Base-by-base conservation (phyloP, 2,113 vertebrate species). In the Nannospalax galili region DNA sequence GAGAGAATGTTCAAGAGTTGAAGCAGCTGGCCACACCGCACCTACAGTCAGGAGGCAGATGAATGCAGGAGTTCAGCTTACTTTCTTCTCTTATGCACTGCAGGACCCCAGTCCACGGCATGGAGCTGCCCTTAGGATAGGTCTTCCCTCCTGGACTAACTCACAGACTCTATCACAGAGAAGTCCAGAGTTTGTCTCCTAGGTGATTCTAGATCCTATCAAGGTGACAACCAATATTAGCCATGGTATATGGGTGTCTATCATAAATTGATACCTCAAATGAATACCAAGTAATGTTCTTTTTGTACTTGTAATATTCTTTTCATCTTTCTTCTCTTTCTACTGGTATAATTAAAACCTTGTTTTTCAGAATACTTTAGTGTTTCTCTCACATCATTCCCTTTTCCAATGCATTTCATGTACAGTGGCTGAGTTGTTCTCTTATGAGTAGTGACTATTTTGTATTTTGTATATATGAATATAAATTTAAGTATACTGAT, bases 401-500 rank as follows among this genome's bases (percentile, higher is more conserved):
- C 0, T 15, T 58, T 48, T 35, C 7, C 1, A n/a, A 6, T 79
- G 24, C 1, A 16, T 74, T 92, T 67, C 22, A 15, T 5, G 58
- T 78, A 26, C 58, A 45, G 3, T 62, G 24, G 17, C 16, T 26
- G 42, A 88, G 4, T 84, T 48, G 22, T 32, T 75, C 32, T 65
- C 37, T 24, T 84, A 7, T 91, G 28, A 91, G 30, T 30, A 82
- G 67, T 37, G 3, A 65, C 1, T 35, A 64, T 60, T 52, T 78
- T 56, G 62, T 30, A 52, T 64, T 92, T 91, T 42, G 22, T 10
- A 40, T 73, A 5, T 58, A 48, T 3, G 20, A 77, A 73, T 48
- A 94, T 19, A 77, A 32, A 67, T 73, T 84, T 19, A 84, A 77
- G 40, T 84, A 74, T 84, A 91, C 65, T 95, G 45, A 70, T n/a